Evolutionary conservation across 2,888 invertebrate genomes (phyloP), one percentile per base, ranked within the genome.

Genomic region (Mythimna loreyi): DNA sequence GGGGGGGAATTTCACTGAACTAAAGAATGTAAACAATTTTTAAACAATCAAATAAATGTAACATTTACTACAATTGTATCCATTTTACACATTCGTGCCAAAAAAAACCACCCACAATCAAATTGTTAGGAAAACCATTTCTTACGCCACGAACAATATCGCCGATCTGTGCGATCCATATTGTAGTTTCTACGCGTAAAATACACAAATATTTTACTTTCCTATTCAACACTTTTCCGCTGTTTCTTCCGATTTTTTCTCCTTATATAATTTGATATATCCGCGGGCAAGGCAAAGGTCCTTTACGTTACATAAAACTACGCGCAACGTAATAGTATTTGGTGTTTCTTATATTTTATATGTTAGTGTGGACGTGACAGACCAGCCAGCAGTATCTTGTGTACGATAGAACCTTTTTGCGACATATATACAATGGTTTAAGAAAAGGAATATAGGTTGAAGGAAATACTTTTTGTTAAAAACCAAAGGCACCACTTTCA

Each of bases 201-300:
- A 73, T 59, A 71, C 75, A 66, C 68, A 72, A 75, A 71, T 56
- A 71, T 82, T 68, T 79, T 68, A 72, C 66, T 65, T 68, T 59
- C 61, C 70, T 55, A 72, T 73, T 60, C 72, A 67, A 82, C 71
- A 67, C 55, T 69, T 78, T 72, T 52, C 66, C 67, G 30, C 67
- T 67, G 56, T 79, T 73, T 53, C 59, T 61, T 64, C 60, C 45
- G 58, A 58, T 21, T 21, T 43, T 66, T 60, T 43, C 66, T 30
- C 61, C 66, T 74, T 66, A 45, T 70, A 78, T 78, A 73, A 79
- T 81, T 81, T 73, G 72, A 65, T 81, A 81, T 78, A 58, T 68
- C 68, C 63, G 57, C 67, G 66, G 58, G 66, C 68, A 76, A 75
- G 72, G 73, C 45, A 72, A 78, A 84, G 66, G 77, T 76, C 74